Evolutionary conservation across 2,888 invertebrate genomes (phyloP), one percentile per base, ranked within the genome.

Genomic region (Rotaria socialis): DNA sequence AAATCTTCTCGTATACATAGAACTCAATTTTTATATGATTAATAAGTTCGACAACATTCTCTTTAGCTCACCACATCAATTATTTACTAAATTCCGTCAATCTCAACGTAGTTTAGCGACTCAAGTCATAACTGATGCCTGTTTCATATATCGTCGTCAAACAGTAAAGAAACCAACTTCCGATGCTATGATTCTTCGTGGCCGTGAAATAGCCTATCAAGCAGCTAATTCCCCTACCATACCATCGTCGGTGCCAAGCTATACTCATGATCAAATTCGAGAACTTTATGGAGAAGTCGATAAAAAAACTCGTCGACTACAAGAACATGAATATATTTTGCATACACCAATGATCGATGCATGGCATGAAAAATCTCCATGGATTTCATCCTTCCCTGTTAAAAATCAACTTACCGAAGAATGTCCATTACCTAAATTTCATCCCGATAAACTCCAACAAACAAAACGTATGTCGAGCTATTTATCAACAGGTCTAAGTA

Each of bases 341-440:
- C 43, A 80, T 80, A 24, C 43, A 80, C 47, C 80, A 14, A 24
- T n/a, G 47, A 80, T 80, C 7, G 47, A 80, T 47, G 47, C 80
- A 14, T 47, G 47, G 47, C n/a, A 47, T 80, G 80, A 80, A 80
- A 80, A 43, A 47, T 19, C 47, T 0, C n/a, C 47, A 5, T 80
- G 35, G 35, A 67, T 14, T 41, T 67, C 24, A 67, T 35, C 35
- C 5, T 67, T 35, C 5, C 2, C 67, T 11, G 5, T 16, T 7
- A 55, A 55, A 55, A 55, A 6, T 55, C 55, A 55, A 55, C 1
- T 16, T 19, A 6, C 1, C n/a, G 22, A 47, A n/a, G 41, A 80
- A 80, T 80, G 80, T 47, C 80, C 80, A 0, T n/a, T 80, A 80
- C 80, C 80, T 47, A 80, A 80, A 80, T 80, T 80, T 80, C 80